A percentile compares a stretch with the other conserved stretches of the same genome.
Conservation (phyloP, 2,888 invertebrate species). For the Microctonus brassicae region DNA sequence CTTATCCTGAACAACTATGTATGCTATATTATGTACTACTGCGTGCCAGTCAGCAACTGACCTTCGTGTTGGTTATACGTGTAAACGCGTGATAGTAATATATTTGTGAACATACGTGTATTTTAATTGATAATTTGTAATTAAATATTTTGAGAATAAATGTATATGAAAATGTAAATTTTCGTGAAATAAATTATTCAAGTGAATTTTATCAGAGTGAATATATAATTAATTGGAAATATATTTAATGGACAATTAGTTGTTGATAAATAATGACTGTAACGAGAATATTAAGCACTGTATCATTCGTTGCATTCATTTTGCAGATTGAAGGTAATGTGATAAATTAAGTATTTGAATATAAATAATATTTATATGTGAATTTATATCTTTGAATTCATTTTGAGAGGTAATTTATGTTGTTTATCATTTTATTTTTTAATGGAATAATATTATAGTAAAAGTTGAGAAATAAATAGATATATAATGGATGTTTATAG, state of each 20-base stretch:
- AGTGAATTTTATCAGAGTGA: too few relatives aligned
- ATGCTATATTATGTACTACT: background rate
- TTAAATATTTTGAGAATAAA: too few relatives aligned
- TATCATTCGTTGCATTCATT: slow-evolving; percentile 35
- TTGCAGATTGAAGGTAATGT: slow-evolving; percentile 40
- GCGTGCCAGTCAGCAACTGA: background rate
- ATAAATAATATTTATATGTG: too few relatives aligned
- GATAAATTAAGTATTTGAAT: too few relatives aligned
- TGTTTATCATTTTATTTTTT: too few relatives aligned
- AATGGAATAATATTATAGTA: too few relatives aligned
- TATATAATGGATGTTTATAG: background rate
- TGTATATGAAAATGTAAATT: too few relatives aligned
- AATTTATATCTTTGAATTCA: too few relatives aligned
- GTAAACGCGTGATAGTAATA: background rate
- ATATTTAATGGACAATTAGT: background rate
- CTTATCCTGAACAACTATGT: background rate
- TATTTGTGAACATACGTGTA: too few relatives aligned
- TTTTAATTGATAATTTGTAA: too few relatives aligned
- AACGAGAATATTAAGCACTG: slow-evolving; percentile 30
- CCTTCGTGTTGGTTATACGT: background rate
- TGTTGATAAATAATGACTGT: slow-evolving; percentile 36
- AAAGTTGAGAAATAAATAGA: background rate
- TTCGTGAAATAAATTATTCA: too few relatives aligned
- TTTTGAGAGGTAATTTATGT: too few relatives aligned
- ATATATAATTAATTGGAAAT: background rate